These are phyloP conservation scores for Lysiphlebus fabarum DNA, from an alignment of 1,140 invertebrate genomes.

Conservation along the genomic window DNA sequence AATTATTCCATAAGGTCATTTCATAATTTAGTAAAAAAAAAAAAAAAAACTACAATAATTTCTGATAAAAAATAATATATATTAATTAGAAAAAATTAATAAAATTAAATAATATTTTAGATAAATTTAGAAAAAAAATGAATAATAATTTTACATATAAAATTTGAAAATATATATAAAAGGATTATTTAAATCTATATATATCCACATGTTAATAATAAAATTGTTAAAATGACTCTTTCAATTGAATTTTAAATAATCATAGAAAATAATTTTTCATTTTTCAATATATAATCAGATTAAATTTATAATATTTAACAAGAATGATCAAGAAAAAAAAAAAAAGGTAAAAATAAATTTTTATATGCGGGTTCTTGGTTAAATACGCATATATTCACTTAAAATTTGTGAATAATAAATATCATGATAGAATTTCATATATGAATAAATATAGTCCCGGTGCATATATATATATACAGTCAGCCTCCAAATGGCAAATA, in stretches of 20 bases:
- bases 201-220: no score
- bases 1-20: background rate
- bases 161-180: no score
- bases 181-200: no score
- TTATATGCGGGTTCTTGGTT: constrained; percentile 16
- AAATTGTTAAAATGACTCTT: no score
- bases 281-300: no score
- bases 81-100: background rate
- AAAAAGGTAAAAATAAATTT: no score
- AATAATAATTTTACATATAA: background rate
- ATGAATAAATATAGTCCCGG: constrained; percentile 5
- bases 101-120: background rate
- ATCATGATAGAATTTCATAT: background rate
- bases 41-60: background rate
- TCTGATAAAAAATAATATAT: background rate
- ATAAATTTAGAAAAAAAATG: background rate
- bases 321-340: no score
- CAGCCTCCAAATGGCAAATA: constrained; percentile 26
- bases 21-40: constrained; percentile 1
- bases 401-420: constrained; percentile 21
- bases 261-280: no score
- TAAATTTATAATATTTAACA: no score
- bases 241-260: no score
- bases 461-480: background rate
- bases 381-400: constrained; percentile 1